A percentile compares a stretch with the other conserved stretches of the same genome.
phyloP scores from a whole-genome alignment of 2,797 vertebrate species.

The Spondyliosoma cantharus region DNA sequence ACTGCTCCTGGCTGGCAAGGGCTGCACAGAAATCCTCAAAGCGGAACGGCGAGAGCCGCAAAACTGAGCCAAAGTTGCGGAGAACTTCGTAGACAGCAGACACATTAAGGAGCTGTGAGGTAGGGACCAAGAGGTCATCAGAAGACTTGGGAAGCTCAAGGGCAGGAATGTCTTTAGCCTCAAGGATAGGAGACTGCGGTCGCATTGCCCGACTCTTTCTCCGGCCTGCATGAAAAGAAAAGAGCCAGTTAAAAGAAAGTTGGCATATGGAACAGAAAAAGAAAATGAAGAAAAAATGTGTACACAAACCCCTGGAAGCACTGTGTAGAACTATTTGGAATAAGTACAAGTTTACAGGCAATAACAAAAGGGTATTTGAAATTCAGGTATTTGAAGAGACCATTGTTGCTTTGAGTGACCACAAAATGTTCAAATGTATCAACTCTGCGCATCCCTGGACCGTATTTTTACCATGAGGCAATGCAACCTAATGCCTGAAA shows the following conservation, averaged over 20 bases:
- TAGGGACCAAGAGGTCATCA: conserved; percentile 94
- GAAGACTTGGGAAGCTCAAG: conserved; percentile 96
- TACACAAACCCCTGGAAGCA: neutral
- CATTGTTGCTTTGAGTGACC: neutral
- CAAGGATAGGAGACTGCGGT: conserved; percentile 90
- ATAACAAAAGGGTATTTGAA: neutral
- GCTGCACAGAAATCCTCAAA: conserved; percentile 98
- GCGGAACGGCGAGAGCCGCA: conserved; percentile 95
- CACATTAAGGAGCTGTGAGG: conserved; percentile 92
- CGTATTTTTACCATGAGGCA: neutral
- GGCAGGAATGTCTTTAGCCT: conserved; percentile 92
- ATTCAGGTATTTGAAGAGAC: neutral
- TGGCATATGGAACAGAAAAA: neutral
- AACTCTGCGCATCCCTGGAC: neutral
- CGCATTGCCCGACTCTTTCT: conserved; percentile 87
- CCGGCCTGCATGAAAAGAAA: conserved; percentile 82
- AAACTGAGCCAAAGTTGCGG: conserved; percentile 94
- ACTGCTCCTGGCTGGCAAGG: conserved; percentile 95
- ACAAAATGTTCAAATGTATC: neutral
- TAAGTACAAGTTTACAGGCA: neutral
- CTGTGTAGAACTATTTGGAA: neutral
- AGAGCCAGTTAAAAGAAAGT: conserved; percentile 6
- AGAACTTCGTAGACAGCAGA: conserved; percentile 96
- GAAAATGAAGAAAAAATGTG: neutral
- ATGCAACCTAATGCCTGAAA: neutral